Percentiles rank a stretch among this genome's conserved stretches.
Evolutionary conservation across 2,888 invertebrate species (phyloP).

Genomic region (Nomada fabriciana): DNA sequence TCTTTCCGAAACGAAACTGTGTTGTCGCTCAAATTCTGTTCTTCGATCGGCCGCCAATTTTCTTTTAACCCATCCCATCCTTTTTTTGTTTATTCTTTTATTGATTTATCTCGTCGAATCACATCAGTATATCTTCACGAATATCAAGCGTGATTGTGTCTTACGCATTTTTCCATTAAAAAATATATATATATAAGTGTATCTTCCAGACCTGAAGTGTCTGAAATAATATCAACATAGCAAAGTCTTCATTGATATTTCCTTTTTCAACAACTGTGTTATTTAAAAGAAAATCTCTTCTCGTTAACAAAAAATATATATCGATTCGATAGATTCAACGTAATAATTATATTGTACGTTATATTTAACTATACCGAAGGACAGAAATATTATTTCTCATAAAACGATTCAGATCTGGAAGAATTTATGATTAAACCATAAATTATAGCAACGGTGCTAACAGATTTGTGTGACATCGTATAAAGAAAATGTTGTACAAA

Average conservation of each 20-base stretch:
- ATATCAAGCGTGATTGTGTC: slow-evolving; percentile 45
- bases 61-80: background rate
- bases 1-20: slow-evolving; percentile 11
- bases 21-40: slow-evolving; percentile 5
- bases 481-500: slow-evolving; percentile 20
- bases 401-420: slow-evolving; percentile 28
- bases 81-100: too few relatives aligned
- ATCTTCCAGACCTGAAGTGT: slow-evolving; percentile 29
- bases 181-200: slow-evolving; percentile 15
- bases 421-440: slow-evolving; percentile 28
- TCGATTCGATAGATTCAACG: too few relatives aligned
- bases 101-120: background rate
- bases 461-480: slow-evolving; percentile 29
- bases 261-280: too few relatives aligned
- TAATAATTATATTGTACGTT: too few relatives aligned
- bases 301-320: too few relatives aligned
- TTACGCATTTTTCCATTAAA: slow-evolving; percentile 43
- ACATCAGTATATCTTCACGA: slow-evolving; percentile 4
- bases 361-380: too few relatives aligned
- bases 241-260: too few relatives aligned
- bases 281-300: slow-evolving; percentile 1
- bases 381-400: background rate
- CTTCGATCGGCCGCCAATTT: background rate
- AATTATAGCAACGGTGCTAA: slow-evolving; percentile 32
- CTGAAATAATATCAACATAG: too few relatives aligned